Base-by-base conservation (phyloP, 2,113 vertebrate species). In the Leiothrix lutea region DNA sequence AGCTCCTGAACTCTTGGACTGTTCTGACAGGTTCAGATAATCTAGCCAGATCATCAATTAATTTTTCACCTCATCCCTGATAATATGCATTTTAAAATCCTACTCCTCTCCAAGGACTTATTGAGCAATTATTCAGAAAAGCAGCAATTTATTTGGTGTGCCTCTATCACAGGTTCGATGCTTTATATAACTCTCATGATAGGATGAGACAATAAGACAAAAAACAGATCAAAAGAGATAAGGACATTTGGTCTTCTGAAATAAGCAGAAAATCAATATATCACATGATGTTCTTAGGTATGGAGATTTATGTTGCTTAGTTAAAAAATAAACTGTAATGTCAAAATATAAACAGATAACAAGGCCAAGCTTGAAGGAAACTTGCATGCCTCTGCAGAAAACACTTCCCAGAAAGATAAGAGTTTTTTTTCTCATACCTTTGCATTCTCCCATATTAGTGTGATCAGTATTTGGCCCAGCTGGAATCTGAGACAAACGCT, bases 361-460 rank as follows among this genome's bases (percentile, higher is more conserved):
- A 85, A 89, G 66, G 44, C 48, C 38, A 53, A 84, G 51, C 45
- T 42, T 38, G 6, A 94, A 75, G 78, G 29, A 85, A 92, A 38
- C 36, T 86, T 2, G 5, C 61, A 35, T 29, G 11, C 24, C 33
- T 54, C 90, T 84, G 66, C 51, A 92, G 26, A 80, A 89, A 36
- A 23, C 38, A 29, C 15, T 77, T 66, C n/a, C 20, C 33, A 58
- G 35, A 51, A 45, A 92, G 82, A 91, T 93, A 92, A 93, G 73
- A 77, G 2, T 26, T 47, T 50, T 40, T 40, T 56, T 42, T 64
- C 26, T 36, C 90, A 45, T 98, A 99, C 99, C 99, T 97, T 95
- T 65, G 66, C 99, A 99, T 95, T 97, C 97, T 92, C 98, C 99
- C 98, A 98, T 94, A 86, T 98, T 98, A 72, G 99, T 99, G 91